Conservation (phyloP, 2,113 vertebrate species). For the Phodopus roborovskii region DNA sequence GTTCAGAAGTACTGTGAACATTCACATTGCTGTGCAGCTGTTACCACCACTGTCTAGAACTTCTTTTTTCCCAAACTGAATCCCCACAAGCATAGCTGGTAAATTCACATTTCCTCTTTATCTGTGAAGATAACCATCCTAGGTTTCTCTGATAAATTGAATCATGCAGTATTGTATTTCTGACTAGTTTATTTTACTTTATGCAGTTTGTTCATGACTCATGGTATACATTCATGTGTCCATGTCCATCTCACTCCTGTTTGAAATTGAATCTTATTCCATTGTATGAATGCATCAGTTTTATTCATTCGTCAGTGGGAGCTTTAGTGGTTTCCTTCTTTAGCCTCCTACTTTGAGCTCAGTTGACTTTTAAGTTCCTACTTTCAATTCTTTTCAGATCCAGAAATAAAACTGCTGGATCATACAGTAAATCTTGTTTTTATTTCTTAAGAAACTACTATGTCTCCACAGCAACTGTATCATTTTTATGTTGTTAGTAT, state of each 20-base stretch:
- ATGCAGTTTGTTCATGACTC: not conserved
- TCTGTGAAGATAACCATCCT: not conserved
- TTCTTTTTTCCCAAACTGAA: not conserved
- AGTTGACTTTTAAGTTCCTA: not conserved
- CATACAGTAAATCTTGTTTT: slow-evolving; percentile 9
- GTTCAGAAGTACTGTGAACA: not conserved
- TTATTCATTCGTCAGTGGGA: not conserved
- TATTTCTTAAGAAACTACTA: not conserved
- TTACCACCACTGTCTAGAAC: not conserved
- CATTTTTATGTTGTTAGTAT: slow-evolving; percentile 14
- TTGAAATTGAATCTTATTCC: not conserved
- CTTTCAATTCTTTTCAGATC: not conserved
- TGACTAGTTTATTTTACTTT: not conserved
- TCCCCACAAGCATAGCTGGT: not conserved
- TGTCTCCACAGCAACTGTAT: not conserved
- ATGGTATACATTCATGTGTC: not conserved
- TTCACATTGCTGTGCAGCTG: not conserved
- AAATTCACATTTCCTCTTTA: not conserved
- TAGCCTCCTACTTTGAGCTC: not conserved
- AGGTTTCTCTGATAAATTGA: not conserved
- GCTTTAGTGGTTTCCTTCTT: not conserved
- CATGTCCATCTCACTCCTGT: not conserved
- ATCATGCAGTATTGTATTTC: not conserved
- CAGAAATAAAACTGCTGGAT: not conserved
- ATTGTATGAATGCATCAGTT: not conserved